Conservation (phyloP, 2,113 vertebrate genomes). For the Propithecus coquereli region DNA sequence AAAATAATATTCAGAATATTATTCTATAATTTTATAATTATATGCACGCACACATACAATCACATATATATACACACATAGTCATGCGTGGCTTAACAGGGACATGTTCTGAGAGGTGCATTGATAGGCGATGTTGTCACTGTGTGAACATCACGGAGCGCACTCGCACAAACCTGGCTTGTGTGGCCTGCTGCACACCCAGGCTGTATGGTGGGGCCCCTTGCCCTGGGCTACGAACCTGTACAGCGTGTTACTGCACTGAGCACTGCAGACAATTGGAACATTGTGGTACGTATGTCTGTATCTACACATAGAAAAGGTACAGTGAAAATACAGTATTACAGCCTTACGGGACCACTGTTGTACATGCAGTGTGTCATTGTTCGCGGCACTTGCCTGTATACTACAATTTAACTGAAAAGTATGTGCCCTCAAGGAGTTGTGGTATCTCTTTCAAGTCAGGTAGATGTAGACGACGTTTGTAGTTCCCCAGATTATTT, state of each 20-base stretch:
- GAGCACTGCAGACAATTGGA: background rate
- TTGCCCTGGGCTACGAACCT: background rate
- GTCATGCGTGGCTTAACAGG: background rate
- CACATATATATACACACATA: too few species aligned
- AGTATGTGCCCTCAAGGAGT: background rate
- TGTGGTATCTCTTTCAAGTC: background rate
- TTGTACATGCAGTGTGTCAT: background rate
- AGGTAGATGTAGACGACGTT: background rate
- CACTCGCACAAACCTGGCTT: background rate
- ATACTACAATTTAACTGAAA: background rate
- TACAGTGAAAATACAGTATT: background rate
- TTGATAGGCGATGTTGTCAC: background rate
- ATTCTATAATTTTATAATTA: background rate
- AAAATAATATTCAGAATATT: background rate
- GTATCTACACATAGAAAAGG: background rate
- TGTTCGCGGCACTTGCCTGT: background rate
- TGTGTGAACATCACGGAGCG: background rate
- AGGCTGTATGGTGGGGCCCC: rapidly evolving
- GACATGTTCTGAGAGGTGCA: background rate
- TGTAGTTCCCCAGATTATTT: background rate
- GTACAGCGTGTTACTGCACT: background rate
- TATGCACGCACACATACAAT: background rate
- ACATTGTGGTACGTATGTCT: background rate
- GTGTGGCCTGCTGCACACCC: background rate
- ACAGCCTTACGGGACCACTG: background rate